A percentile compares a stretch with the other conserved stretches of the same genome.
phyloP scores from a whole-genome alignment of 2,888 invertebrate species.

The Perizoma affinitatum region DNA sequence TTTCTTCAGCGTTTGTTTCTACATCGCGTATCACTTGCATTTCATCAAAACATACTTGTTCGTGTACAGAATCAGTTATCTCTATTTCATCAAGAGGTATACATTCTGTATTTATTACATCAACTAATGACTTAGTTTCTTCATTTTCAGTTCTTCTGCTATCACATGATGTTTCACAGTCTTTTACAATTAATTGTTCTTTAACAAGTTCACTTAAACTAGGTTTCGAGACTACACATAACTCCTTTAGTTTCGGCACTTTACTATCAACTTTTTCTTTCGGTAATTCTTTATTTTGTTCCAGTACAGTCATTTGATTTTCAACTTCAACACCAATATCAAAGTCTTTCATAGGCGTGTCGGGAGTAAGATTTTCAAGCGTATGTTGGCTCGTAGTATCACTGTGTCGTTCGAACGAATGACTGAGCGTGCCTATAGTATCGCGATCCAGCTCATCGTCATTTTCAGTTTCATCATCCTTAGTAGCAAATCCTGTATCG shows the following conservation, averaged over 20 bases:
- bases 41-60: slow-evolving; percentile 19
- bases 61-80: slow-evolving; percentile 46
- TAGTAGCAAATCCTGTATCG: slow-evolving; percentile 59
- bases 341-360: slow-evolving; percentile 71
- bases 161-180: slow-evolving; percentile 77
- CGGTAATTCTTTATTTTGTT: slow-evolving; percentile 65
- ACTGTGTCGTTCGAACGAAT: slow-evolving; percentile 76
- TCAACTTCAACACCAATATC: slow-evolving; percentile 51
- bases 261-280: slow-evolving; percentile 69
- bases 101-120: slow-evolving; percentile 50
- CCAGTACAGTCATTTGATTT: slow-evolving; percentile 38
- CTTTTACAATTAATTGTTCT: slow-evolving; percentile 71
- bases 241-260: slow-evolving; percentile 71
- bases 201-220: slow-evolving; percentile 68
- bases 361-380: slow-evolving; percentile 73
- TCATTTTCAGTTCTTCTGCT: slow-evolving; percentile 70
- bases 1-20: slow-evolving; percentile 15
- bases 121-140: slow-evolving; percentile 77
- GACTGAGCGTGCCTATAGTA: slow-evolving; percentile 73
- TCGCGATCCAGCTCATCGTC: slow-evolving; percentile 71
- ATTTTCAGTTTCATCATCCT: slow-evolving; percentile 48
- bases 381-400: slow-evolving; percentile 74
- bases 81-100: slow-evolving; percentile 48
- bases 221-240: slow-evolving; percentile 72
- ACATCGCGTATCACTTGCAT: slow-evolving; percentile 17